A percentile compares a stretch with the other conserved stretches of the same genome.
phyloP scores from a whole-genome alignment of 2,888 invertebrate species.

The Ichneumoninae sp. region DNA sequence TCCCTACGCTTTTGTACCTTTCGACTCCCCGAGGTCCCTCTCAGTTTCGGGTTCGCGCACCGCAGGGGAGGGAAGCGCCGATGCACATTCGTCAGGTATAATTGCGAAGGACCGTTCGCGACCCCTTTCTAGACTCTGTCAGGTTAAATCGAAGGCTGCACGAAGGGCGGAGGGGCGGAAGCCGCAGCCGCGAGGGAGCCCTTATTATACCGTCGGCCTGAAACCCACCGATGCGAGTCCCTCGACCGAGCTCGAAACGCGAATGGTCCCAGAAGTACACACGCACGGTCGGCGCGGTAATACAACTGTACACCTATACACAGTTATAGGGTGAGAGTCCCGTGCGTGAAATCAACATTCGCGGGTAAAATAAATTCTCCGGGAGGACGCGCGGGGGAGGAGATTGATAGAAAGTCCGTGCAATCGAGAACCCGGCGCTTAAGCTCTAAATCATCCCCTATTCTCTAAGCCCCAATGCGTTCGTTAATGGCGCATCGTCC shows the following conservation, averaged over 20 bases:
- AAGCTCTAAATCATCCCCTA: constrained; percentile 72
- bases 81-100: constrained; percentile 71
- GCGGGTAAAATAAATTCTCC: constrained; percentile 73
- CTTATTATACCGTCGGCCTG: constrained; percentile 51
- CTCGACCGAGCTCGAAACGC: constrained; percentile 44
- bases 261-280: constrained; percentile 56
- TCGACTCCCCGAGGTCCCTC: background rate
- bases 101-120: constrained; percentile 65
- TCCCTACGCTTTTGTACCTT: constrained; percentile 2
- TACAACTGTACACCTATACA: background rate
- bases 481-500: constrained; percentile 38
- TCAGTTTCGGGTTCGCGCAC: constrained; percentile 33
- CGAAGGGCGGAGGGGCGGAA: constrained; percentile 29
- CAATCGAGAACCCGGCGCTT: constrained; percentile 56
- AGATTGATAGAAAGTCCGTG: constrained; percentile 33
- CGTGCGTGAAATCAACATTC: constrained; percentile 73
- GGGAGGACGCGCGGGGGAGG: constrained; percentile 50
- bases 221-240: constrained; percentile 57
- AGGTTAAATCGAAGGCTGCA: constrained; percentile 62
- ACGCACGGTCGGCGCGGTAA: constrained; percentile 2
- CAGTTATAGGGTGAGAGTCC: constrained; percentile 45
- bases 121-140: constrained; percentile 55
- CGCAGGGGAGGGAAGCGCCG: constrained; percentile 19
- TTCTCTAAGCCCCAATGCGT: constrained; percentile 59
- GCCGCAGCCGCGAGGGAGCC: constrained; percentile 56